Conservation (phyloP, 2,888 invertebrate genomes). For the Tinea trinotella region DNA sequence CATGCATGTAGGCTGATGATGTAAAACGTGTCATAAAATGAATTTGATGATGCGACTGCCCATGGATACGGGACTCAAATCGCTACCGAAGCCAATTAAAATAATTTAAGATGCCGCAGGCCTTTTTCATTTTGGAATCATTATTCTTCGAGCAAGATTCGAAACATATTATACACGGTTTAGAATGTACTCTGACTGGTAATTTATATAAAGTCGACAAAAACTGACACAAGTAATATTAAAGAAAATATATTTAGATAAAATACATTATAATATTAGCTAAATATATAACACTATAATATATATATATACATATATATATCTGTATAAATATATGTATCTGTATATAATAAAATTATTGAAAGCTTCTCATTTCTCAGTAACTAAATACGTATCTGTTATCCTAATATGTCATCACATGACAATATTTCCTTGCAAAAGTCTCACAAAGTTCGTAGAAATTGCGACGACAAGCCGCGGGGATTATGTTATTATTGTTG, state of each 20-base stretch:
- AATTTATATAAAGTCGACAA: conserved; percentile 51
- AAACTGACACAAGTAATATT: conserved; percentile 20
- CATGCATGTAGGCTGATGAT: conserved; percentile 8
- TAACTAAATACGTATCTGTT: not conserved
- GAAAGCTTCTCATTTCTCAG: not conserved
- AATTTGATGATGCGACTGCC: conserved; percentile 29
- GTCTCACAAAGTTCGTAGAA: conserved; percentile 58
- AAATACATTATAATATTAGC: not conserved
- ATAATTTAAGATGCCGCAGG: conserved; percentile 68
- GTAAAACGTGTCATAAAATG: conserved; percentile 22
- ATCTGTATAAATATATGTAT: too few species aligned
- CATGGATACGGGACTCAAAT: conserved; percentile 41
- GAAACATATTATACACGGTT: conserved; percentile 64
- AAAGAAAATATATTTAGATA: not conserved
- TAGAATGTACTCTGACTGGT: conserved; percentile 54
- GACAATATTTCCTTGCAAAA: conserved; percentile 7
- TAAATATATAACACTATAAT: too few species aligned
- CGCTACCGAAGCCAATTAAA: conserved; percentile 74
- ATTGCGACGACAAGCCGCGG: conserved; percentile 41
- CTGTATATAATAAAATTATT: too few species aligned
- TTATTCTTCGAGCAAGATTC: conserved; percentile 63
- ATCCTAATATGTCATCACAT: conserved; percentile 3
- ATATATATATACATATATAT: too few species aligned
- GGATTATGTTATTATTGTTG: conserved; percentile 40
- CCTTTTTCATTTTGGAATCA: conserved; percentile 68